phyloP scores from a whole-genome alignment of 2,113 vertebrate genomes.

The Ictalurus punctatus region DNA sequence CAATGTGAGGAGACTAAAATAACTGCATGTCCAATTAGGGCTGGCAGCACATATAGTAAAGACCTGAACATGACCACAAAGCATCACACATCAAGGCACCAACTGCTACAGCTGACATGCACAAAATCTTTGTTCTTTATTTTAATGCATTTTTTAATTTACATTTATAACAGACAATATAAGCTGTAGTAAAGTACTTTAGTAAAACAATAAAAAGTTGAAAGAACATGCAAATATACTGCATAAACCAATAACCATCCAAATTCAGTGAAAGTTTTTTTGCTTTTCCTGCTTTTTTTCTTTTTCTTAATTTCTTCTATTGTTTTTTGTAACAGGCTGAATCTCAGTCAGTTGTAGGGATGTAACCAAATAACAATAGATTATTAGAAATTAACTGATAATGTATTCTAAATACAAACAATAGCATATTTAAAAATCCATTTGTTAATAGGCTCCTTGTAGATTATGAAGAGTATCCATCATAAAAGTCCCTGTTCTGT shows the following conservation, averaged over 20 bases:
- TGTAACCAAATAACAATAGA: neutral
- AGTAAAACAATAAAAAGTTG: neutral
- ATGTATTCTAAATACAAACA: neutral
- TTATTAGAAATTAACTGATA: neutral
- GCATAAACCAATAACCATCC: neutral
- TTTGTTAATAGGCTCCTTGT: neutral
- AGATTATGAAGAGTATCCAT: no score
- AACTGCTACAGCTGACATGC: neutral
- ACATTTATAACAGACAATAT: neutral
- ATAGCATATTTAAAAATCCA: neutral
- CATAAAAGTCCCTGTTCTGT: no score
- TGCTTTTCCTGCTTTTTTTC: neutral
- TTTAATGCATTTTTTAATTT: neutral
- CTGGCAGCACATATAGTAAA: neutral
- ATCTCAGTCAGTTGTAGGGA: neutral
- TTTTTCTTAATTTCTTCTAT: neutral
- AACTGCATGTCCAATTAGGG: slow-evolving; percentile 56
- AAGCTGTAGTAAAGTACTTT: neutral
- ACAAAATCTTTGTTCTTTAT: neutral
- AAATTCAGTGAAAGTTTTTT: neutral
- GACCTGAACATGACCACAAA: slow-evolving; percentile 32
- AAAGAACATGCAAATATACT: neutral
- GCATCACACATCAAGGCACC: neutral
- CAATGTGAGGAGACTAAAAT: slow-evolving; percentile 40
- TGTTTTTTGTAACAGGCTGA: neutral